phyloP scores from a whole-genome alignment of 2,113 vertebrate species.

The Ictalurus punctatus region DNA sequence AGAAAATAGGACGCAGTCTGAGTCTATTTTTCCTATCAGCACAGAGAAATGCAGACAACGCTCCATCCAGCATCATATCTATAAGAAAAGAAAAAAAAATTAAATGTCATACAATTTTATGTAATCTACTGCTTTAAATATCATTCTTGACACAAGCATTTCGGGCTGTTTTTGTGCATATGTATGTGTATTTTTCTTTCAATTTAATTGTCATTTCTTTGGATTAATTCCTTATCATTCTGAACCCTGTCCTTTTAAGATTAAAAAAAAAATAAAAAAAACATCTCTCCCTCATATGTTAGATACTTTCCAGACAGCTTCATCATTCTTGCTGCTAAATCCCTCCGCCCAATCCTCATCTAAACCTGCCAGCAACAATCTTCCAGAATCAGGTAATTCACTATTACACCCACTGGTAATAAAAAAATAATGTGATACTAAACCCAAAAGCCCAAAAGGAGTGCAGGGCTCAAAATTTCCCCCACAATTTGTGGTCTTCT shows the following conservation, averaged over 20 bases:
- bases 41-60: not conserved
- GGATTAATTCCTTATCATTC: slow-evolving; percentile 37
- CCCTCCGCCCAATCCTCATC: slow-evolving; percentile 34
- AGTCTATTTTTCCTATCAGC: not conserved
- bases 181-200: slow-evolving; percentile 1
- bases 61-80: not conserved
- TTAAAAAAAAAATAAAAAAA: slow-evolving; percentile 30
- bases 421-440: slow-evolving; percentile 38
- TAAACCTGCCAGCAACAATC: slow-evolving; percentile 41
- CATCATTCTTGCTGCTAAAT: slow-evolving; percentile 34
- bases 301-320: slow-evolving; percentile 57
- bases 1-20: not conserved
- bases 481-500: slow-evolving; percentile 13
- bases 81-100: not conserved
- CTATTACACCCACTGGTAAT: slow-evolving; percentile 45
- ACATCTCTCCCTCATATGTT: slow-evolving; percentile 22
- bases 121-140: not conserved
- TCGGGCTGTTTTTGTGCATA: not conserved
- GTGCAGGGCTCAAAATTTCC: not conserved
- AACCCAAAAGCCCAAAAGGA: slow-evolving; percentile 39
- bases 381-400: slow-evolving; percentile 35
- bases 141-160: slow-evolving; percentile 19
- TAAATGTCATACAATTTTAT: not conserved
- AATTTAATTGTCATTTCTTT: slow-evolving; percentile 10
- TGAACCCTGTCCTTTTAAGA: slow-evolving; percentile 26